Evolutionary conservation across 1,140 invertebrate genomes (phyloP), one percentile per base, ranked within the genome.

Genomic region (Habropoda laboriosa): DNA sequence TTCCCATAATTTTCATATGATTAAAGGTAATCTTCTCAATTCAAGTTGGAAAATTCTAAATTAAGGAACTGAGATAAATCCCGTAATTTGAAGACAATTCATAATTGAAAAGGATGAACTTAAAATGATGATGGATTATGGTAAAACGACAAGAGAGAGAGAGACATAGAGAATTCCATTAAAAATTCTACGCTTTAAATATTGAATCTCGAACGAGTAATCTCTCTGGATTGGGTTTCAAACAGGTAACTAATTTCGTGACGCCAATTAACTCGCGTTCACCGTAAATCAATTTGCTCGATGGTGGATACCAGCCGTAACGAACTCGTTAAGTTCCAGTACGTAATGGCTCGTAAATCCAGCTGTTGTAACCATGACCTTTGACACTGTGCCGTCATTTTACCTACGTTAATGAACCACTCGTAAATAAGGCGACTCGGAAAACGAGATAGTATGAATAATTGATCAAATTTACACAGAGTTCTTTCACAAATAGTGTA

Each of bases 311-410:
- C 21, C n/a, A 27, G 21, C n/a, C 55, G 45, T 60, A 73, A 73
- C 55, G 30, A 73, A 73, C 55, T 73, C 53, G 70, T 73, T 60
- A 73, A 73, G 55, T 60, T 35, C 38, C n/a, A 21, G 38, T 47
- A 73, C 16, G 13, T 60, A 60, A 73, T 47, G 55, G 40, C 55
- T 60, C 70, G 55, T 72, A 58, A 58, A 72, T 72, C n/a, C 21
- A 45, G 30, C 3, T 16, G 55, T 35, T 58, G 40, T 27, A 72
- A 58, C 70, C 18, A 7, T 58, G 40, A 72, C 55, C 30, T 72
- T 72, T 60, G 55, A 32, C 70, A 47, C 3, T 27, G 67, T 24
- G 13, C 2, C 27, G 12, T 21, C 35, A 58, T 58, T 58, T 72
- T 32, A 49, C 12, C 38, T 32, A 21, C 40, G 10, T 32, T 57